These are phyloP conservation scores for Penaeus monodon DNA, from an alignment of 2,888 invertebrate species.

Conservation along the genomic window DNA sequence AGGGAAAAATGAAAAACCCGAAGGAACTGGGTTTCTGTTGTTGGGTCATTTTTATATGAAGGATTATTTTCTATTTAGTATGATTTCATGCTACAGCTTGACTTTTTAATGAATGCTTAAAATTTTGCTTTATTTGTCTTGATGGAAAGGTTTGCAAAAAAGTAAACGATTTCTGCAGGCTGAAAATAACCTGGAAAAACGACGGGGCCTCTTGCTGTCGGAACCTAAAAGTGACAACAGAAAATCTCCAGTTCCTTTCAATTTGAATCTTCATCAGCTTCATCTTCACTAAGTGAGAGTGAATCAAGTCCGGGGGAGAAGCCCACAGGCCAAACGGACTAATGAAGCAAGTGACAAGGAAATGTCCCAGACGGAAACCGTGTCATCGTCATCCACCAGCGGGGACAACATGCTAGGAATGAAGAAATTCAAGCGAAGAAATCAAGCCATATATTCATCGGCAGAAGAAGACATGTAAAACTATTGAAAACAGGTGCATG, in stretches of 20 bases:
- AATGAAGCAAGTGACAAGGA: constrained; percentile 32
- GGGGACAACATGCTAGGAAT: not conserved
- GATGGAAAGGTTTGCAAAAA: too few relatives aligned
- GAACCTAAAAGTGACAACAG: constrained; percentile 19
- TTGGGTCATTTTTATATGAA: too few relatives aligned
- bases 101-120: too few relatives aligned
- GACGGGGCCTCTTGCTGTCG: constrained; percentile 38
- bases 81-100: too few relatives aligned
- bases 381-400: constrained; percentile 23
- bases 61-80: too few relatives aligned
- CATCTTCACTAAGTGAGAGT: constrained; percentile 51
- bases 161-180: not conserved
- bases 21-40: too few relatives aligned
- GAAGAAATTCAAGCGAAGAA: constrained; percentile 51
- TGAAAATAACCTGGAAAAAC: not conserved
- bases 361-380: not conserved
- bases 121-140: too few relatives aligned
- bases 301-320: constrained; percentile 46
- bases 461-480: constrained; percentile 45
- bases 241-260: not conserved
- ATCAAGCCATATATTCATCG: constrained; percentile 52
- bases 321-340: constrained; percentile 41
- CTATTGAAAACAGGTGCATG: not conserved
- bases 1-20: too few relatives aligned
- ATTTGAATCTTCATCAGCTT: constrained; percentile 40